phyloP scores from a whole-genome alignment of 2,888 invertebrate species.

The Heterodera filipjevi region DNA sequence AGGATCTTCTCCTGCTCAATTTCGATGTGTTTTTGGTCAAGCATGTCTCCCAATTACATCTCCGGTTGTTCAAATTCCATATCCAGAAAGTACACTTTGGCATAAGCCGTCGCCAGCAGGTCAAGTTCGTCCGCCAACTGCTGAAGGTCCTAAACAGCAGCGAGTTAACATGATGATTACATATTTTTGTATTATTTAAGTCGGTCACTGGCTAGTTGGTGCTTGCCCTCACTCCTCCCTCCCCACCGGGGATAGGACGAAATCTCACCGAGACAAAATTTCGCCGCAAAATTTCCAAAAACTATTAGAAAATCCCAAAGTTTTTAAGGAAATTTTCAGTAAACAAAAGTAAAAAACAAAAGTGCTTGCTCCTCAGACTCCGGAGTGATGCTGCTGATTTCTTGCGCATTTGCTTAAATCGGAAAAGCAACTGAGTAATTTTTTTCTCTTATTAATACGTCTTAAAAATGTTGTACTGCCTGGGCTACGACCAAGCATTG shows the following conservation, averaged over 20 bases:
- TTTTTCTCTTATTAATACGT: no score
- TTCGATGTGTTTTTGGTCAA: constrained; percentile 31
- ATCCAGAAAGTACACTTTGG: constrained; percentile 55
- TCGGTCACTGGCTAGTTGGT: no score
- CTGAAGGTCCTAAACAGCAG: constrained; percentile 40
- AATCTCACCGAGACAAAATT: no score
- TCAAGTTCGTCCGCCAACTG: constrained; percentile 49
- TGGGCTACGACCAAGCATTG: no score
- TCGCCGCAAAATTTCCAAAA: no score
- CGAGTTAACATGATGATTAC: no score
- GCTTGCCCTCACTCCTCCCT: not conserved
- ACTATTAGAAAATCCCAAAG: no score
- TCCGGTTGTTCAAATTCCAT: constrained; percentile 52
- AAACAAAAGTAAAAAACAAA: no score
- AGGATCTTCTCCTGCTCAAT: constrained; percentile 34
- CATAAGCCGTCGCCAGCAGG: constrained; percentile 50
- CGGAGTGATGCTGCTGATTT: not conserved
- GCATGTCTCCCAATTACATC: constrained; percentile 45
- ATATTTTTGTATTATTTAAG: not conserved
- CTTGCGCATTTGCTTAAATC: not conserved
- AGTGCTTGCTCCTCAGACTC: not conserved
- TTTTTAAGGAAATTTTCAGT: no score
- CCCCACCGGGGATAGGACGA: no score
- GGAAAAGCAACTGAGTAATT: no score
- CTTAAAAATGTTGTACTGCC: no score